Evolutionary conservation across 2,888 invertebrate species (phyloP).

Genomic region (Mythimna ferrago): DNA sequence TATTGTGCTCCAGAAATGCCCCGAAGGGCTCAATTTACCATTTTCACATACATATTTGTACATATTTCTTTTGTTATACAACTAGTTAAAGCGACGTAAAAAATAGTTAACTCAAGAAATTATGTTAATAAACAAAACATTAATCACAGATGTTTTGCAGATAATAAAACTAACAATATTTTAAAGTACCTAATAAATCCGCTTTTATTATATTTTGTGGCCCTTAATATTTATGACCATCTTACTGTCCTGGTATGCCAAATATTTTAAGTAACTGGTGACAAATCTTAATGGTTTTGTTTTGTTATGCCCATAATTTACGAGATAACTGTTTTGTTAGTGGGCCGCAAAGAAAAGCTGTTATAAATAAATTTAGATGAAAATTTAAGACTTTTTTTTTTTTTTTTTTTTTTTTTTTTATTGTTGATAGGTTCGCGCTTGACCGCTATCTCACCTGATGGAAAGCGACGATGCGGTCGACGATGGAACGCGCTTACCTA

Average conservation of each 20-base stretch:
- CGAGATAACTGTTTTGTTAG: neutral
- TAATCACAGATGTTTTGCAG: constrained; percentile 25
- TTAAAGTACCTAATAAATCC: constrained; percentile 24
- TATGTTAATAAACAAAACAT: constrained; percentile 14
- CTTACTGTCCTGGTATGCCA: constrained; percentile 20
- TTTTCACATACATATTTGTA: constrained; percentile 1
- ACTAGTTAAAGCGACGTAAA: neutral
- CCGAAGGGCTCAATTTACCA: no score
- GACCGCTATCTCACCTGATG: no score
- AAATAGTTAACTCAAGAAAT: neutral
- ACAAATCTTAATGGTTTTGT: constrained; percentile 28
- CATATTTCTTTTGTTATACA: constrained; percentile 9
- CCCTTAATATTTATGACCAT: constrained; percentile 21
- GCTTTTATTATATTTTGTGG: neutral
- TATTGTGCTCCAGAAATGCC: no score
- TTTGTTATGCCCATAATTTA: constrained; percentile 21
- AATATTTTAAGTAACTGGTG: constrained; percentile 36
- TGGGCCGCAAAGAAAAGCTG: neutral
- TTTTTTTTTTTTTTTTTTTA: no score
- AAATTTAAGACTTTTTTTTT: no score
- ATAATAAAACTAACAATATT: constrained; percentile 3
- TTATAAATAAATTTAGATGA: neutral
- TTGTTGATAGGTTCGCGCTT: no score
- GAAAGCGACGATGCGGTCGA: no score
- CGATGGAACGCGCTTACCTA: no score